Base-by-base conservation (phyloP, 2,113 vertebrate species). In the Morone chrysops region DNA sequence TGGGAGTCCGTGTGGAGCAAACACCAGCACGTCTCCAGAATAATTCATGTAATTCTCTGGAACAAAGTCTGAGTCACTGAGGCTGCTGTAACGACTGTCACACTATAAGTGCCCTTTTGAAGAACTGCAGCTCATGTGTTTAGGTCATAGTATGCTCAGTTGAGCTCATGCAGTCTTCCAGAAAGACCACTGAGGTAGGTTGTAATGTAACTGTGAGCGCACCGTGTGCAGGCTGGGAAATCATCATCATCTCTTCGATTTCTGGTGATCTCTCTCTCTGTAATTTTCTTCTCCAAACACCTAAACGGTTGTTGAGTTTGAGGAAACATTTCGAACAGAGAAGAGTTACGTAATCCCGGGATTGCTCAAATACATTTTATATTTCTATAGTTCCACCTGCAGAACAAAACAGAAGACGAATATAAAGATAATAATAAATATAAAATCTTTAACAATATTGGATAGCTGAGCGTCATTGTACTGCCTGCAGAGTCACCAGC, bases 71-170 rank as follows among this genome's bases (percentile, higher is more conserved):
- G 4, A 48, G 61, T 40, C 25, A 1, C 57, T 11, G 13, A 20
- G 20, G 48, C 41, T 25, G 18, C 41, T 41, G 31, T 60, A 68
- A 82, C 80, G 69, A 51, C 40, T 60, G 62, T 80, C 16, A 50
- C 70, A 70, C 40, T 56, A 14, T 8, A 56, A 65, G 25, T n/a
- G 51, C 22, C 17, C 38, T 12, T 45, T 67, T 40, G 8, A 73
- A 36, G 54, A n/a, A 17, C 48, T 8, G 0, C 60, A 38, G 40
- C 57, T 17, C 5, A 2, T 54, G 63, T 56, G 38, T 75, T 70
- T 51, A 6, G 20, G 47, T 72, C n/a, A 56, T 12, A 40, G 62
- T 45, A 5, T 18, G 53, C 69, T 71, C 31, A 67, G 51, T 81
- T 74, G 41, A 59, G 47, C 47, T 59, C 53, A 12, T 20, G 31